These are phyloP conservation scores for Spinibarbus caldwelli DNA, from an alignment of 2,797 vertebrate species.

Conservation along the genomic window DNA sequence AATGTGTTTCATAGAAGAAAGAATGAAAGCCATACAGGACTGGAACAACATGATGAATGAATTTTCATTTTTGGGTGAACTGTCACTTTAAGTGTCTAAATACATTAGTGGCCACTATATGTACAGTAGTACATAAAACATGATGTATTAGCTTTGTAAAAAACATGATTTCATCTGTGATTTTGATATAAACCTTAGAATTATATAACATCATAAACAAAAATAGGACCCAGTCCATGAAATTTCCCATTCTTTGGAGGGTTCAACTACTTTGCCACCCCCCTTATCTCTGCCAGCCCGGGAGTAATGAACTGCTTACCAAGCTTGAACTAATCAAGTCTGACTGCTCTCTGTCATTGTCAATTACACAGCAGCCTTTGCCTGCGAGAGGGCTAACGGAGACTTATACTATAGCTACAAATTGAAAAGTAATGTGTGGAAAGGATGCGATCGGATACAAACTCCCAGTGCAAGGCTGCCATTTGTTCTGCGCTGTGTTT, in stretches of 20 bases:
- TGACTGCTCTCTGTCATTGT: slow-evolving; percentile 83
- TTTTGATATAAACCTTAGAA: slow-evolving; percentile 28
- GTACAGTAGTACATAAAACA: not conserved
- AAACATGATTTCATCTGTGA: not conserved
- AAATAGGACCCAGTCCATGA: slow-evolving; percentile 9
- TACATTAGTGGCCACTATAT: not conserved
- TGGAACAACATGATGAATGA: too few relatives aligned
- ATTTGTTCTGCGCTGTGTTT: slow-evolving; percentile 55
- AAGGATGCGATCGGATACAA: slow-evolving; percentile 50
- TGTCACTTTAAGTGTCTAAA: not conserved
- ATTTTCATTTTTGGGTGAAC: not conserved
- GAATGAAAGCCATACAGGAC: too few relatives aligned
- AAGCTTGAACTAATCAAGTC: slow-evolving; percentile 81
- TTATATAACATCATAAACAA: slow-evolving; percentile 31
- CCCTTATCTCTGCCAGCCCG: slow-evolving; percentile 63
- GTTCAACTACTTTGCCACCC: slow-evolving; percentile 30
- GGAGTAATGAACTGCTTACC: slow-evolving; percentile 81
- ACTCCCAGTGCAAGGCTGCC: slow-evolving; percentile 46
- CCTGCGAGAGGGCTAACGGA: slow-evolving; percentile 67
- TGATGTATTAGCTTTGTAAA: not conserved
- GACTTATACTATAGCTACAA: slow-evolving; percentile 71
- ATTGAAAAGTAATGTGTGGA: slow-evolving; percentile 76
- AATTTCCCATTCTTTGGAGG: slow-evolving; percentile 28
- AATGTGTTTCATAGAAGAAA: too few relatives aligned
- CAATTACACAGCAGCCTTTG: slow-evolving; percentile 76